Evolutionary conservation across 2,113 vertebrate genomes (phyloP), one percentile per base, ranked within the genome.

Genomic region (Trichomycterus rosablanca): DNA sequence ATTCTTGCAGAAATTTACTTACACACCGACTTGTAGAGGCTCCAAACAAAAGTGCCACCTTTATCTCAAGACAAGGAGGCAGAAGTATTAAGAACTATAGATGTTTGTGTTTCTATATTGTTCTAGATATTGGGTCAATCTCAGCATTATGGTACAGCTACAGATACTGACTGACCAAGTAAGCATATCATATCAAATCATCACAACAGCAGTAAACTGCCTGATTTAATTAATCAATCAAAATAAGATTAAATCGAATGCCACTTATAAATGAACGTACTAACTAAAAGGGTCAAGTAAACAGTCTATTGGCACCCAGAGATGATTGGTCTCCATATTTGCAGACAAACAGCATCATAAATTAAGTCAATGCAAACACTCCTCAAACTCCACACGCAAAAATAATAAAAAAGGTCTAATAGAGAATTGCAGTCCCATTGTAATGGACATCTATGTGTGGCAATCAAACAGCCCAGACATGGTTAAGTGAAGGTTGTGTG

Each of bases 261-360:
- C 14, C 52, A 49, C 51, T 7, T 40, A 58, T 51, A 35, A 23
- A 35, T 34, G 35, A 63, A 32, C n/a, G 20, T 43, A 26, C 40
- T 3, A 26, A 23, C 30, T 40, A 49, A 56, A 56, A 61, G 24
- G 39, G 23, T 51, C 28, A 34, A 66, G 51, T 66, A 50, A 66
- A 71, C 51, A 40, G 52, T 35, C 2, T 65, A 37, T 54, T 72
- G 65, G 64, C 60, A 68, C 65, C 54, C 43, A 32, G 54, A 68
- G 35, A 59, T 60, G 53, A 62, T 67, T 67, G 70, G 64, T 72
- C 53, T 62, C 23, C 48, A 44, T 49, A 55, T 50, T 61, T 32
- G 34, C 51, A 49, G 37, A 63, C 43, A 50, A 57, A 40, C 35
- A 43, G 42, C n/a, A 35, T 63, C 35, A 37, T 49, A 39, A 32